These are phyloP conservation scores for Camptogramma bilineatum DNA, from an alignment of 2,888 invertebrate genomes.

Conservation along the genomic window DNA sequence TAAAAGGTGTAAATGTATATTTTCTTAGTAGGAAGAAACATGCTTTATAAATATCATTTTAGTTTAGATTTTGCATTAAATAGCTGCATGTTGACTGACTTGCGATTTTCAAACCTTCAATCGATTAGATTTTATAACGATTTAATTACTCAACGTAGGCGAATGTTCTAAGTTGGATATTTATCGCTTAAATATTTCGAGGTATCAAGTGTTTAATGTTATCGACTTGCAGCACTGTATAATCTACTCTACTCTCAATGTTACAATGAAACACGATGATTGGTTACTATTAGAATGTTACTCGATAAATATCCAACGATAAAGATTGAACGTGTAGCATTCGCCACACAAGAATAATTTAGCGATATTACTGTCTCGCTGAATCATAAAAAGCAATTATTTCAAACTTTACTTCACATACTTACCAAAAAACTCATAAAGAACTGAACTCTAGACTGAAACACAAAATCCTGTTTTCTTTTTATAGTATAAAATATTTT, in stretches of 20 bases:
- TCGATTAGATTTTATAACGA: constrained; percentile 12
- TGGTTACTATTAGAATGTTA: too few species aligned
- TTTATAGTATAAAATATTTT: background rate
- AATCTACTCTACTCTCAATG: too few species aligned
- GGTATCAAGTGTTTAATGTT: too few species aligned
- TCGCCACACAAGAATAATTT: too few species aligned
- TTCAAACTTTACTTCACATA: too few species aligned
- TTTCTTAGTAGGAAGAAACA: background rate
- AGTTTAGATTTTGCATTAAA: constrained; percentile 26
- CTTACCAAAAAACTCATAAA: background rate
- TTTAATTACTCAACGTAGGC: background rate
- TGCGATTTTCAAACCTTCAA: background rate
- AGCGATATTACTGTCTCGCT: background rate
- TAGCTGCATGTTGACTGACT: constrained; percentile 28
- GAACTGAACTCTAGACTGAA: background rate
- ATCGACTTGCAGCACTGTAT: background rate
- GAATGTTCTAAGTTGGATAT: background rate
- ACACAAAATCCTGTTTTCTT: background rate
- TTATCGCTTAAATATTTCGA: background rate
- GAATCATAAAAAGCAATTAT: too few species aligned
- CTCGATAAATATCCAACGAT: too few species aligned
- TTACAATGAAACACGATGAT: too few species aligned
- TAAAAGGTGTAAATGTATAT: too few species aligned
- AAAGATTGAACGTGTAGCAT: too few species aligned
- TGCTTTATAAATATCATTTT: constrained; percentile 20